These are phyloP conservation scores for Porites lutea DNA, from an alignment of 64 coral and sea anemone genomes.

Conservation along the genomic window DNA sequence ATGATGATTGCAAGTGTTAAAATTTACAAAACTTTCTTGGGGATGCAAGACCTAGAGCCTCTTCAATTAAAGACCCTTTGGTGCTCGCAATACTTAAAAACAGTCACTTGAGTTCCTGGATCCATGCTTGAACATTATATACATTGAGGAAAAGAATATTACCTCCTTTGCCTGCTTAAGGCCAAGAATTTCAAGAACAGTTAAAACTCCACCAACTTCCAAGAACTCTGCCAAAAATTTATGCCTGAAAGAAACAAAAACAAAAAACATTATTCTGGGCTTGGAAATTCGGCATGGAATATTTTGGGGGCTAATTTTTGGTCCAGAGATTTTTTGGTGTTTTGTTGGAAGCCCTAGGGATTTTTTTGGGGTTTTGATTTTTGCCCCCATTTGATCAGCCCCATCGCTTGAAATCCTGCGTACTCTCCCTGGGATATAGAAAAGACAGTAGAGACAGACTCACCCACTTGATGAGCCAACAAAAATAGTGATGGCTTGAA, in stretches of 20 bases:
- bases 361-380: too few relatives aligned
- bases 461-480: slow-evolving; percentile 98
- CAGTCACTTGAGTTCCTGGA: too few relatives aligned
- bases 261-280: background rate
- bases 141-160: background rate
- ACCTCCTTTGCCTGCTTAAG: slow-evolving; percentile 99
- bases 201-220: slow-evolving; percentile 97
- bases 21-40: too few relatives aligned
- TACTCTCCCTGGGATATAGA: background rate
- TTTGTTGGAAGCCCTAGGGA: too few relatives aligned
- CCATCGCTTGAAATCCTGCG: too few relatives aligned
- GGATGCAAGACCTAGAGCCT: too few relatives aligned
- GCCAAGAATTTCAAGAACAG: slow-evolving; percentile 95
- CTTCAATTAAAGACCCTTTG: too few relatives aligned
- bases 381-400: too few relatives aligned
- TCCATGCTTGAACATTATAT: background rate
- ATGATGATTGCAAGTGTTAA: too few relatives aligned
- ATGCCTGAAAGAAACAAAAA: slow-evolving; percentile 60
- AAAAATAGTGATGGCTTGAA: slow-evolving; percentile 93
- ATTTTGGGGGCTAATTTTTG: too few relatives aligned
- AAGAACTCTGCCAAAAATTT: slow-evolving; percentile 97
- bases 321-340: too few relatives aligned
- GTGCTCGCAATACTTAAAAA: too few relatives aligned
- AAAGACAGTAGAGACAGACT: slow-evolving; percentile 31
- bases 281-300: background rate